These are phyloP conservation scores for Drosophila parabipectinata DNA, from an alignment of 1,140 invertebrate genomes.

Conservation along the genomic window DNA sequence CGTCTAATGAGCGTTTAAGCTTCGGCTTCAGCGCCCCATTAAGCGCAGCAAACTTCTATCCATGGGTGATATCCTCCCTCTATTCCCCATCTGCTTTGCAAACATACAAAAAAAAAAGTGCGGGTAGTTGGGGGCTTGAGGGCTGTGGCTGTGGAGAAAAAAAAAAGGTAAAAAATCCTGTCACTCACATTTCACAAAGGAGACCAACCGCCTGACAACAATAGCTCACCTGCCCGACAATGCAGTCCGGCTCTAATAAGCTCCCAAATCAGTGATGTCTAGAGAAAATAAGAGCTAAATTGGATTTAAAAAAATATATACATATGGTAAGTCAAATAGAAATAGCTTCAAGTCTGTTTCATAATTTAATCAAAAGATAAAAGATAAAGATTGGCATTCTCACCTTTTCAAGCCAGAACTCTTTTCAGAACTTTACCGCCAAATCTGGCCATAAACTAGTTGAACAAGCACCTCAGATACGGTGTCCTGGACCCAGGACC, in stretches of 20 bases:
- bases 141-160: not conserved
- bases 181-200: conserved; percentile 2
- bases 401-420: not conserved
- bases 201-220: conserved; percentile 1
- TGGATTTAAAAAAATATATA: not conserved
- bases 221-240: conserved; percentile 4
- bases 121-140: too few relatives aligned
- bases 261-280: not conserved
- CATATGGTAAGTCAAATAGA: not conserved
- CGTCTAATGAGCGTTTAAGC: conserved; percentile 80
- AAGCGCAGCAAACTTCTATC: conserved; percentile 14
- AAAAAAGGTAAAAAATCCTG: conserved; percentile 1
- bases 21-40: conserved; percentile 47
- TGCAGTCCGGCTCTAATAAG: conserved; percentile 6
- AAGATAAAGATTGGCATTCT: not conserved
- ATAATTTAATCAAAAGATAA: not conserved
- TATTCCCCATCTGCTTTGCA: not conserved
- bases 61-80: conserved; percentile 17
- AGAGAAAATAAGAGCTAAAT: not conserved
- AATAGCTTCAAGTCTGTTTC: not conserved
- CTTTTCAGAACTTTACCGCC: not conserved
- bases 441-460: not conserved
- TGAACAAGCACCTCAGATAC: not conserved
- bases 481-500: conserved; percentile 5
- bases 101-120: not conserved